Evolutionary conservation across 2,113 vertebrate species (phyloP).

Genomic region (Numida meleagris): DNA sequence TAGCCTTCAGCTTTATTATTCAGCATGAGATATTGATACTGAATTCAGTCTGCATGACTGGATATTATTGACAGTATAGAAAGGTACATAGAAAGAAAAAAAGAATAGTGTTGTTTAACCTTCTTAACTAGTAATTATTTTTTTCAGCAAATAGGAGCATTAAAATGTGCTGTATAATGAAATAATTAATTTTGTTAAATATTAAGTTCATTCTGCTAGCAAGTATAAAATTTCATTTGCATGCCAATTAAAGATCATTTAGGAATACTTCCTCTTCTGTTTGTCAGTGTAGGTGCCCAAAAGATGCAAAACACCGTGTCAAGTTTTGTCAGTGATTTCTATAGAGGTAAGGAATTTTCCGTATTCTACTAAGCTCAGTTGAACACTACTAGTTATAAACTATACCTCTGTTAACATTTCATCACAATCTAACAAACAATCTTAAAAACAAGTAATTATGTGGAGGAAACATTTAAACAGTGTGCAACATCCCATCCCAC

Average conservation of each 20-base stretch:
- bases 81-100: not conserved
- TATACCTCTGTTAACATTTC: not conserved
- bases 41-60: not conserved
- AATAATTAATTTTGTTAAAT: not conserved
- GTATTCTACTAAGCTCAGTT: not conserved
- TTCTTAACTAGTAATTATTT: not conserved
- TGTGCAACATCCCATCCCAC: fast-evolving
- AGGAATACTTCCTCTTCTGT: not conserved
- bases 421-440: not conserved
- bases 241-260: not conserved
- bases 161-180: not conserved
- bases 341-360: not conserved
- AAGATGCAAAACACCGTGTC: not conserved
- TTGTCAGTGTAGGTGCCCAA: not conserved
- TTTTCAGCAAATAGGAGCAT: not conserved
- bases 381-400: not conserved
- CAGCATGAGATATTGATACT: not conserved
- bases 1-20: not conserved
- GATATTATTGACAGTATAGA: not conserved
- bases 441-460: not conserved
- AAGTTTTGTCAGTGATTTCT: not conserved
- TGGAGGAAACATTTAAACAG: not conserved
- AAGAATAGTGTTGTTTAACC: not conserved
- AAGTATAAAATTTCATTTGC: not conserved
- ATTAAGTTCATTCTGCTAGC: not conserved